Conservation (phyloP, 2,113 vertebrate genomes). For the Delphinapterus leucas region DNA sequence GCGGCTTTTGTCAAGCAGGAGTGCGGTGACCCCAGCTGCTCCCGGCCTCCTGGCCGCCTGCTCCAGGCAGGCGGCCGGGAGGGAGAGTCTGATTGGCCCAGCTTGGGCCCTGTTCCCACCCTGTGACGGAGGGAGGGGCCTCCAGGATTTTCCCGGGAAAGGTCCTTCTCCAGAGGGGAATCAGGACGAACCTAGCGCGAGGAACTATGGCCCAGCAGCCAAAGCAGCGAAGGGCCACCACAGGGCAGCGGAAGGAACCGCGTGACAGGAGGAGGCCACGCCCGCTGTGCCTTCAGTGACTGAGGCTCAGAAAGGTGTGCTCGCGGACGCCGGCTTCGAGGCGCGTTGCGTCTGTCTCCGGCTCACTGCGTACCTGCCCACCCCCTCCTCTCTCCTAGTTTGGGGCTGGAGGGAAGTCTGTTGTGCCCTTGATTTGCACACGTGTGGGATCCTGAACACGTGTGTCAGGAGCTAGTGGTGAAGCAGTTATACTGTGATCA, state of each 20-base stretch:
- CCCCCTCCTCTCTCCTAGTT: background rate
- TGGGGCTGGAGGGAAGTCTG: background rate
- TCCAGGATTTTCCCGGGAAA: background rate
- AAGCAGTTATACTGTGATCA: background rate
- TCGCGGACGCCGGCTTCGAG: fast-evolving
- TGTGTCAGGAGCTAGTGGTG: background rate
- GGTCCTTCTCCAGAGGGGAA: background rate
- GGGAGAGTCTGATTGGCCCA: background rate
- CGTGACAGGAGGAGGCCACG: background rate
- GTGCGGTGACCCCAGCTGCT: no score
- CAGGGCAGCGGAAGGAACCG: no score
- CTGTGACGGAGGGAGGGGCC: background rate
- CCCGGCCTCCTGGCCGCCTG: fast-evolving
- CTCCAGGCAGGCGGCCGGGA: background rate
- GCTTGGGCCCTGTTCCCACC: no score
- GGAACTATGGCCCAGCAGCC: background rate
- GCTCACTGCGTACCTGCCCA: fast-evolving
- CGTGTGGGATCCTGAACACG: no score
- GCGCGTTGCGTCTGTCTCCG: background rate
- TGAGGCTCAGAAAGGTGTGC: background rate
- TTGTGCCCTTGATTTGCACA: no score
- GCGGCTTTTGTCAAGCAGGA: background rate
- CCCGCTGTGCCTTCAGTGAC: background rate
- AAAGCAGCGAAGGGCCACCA: background rate
- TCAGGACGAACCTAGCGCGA: background rate